Percentiles rank a stretch among this genome's conserved stretches.
These are phyloP conservation scores for Sparidentex hasta DNA, from an alignment of 2,797 vertebrate genomes.

Conservation along the genomic window DNA sequence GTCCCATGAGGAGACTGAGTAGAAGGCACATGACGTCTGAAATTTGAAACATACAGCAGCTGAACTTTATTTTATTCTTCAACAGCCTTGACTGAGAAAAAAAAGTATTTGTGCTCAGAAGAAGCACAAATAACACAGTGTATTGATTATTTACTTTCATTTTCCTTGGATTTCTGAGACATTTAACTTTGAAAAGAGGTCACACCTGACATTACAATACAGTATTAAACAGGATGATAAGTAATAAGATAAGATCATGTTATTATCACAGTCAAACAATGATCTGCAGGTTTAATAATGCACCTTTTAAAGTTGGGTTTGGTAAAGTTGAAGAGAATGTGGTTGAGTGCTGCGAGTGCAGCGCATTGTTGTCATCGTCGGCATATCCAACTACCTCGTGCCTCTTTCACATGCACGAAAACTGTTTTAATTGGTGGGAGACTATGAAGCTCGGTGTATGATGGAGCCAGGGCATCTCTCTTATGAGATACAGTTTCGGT, in stretches of 20 bases:
- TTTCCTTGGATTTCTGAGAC: background rate
- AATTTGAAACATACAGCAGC: slow-evolving; percentile 14
- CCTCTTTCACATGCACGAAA: too few relatives aligned
- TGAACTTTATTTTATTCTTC: slow-evolving; percentile 17
- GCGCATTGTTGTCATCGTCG: too few relatives aligned
- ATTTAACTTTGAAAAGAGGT: background rate
- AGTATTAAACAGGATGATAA: background rate
- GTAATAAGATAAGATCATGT: background rate
- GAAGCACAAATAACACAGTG: background rate
- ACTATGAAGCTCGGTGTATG: too few relatives aligned
- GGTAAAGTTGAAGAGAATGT: too few relatives aligned
- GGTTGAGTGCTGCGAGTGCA: too few relatives aligned
- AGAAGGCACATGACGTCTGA: slow-evolving; percentile 40
- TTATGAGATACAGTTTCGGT: too few relatives aligned
- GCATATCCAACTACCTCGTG: too few relatives aligned
- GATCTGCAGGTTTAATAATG: background rate
- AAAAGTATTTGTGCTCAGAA: background rate
- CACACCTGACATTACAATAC: background rate
- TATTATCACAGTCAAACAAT: background rate
- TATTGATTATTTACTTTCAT: background rate
- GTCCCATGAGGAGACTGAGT: slow-evolving; percentile 39
- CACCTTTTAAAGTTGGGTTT: too few relatives aligned
- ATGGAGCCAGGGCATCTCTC: too few relatives aligned
- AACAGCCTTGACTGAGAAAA: slow-evolving; percentile 16
- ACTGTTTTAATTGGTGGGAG: too few relatives aligned